Conservation (phyloP, 2,797 vertebrate genomes). For the Paguma larvata region DNA sequence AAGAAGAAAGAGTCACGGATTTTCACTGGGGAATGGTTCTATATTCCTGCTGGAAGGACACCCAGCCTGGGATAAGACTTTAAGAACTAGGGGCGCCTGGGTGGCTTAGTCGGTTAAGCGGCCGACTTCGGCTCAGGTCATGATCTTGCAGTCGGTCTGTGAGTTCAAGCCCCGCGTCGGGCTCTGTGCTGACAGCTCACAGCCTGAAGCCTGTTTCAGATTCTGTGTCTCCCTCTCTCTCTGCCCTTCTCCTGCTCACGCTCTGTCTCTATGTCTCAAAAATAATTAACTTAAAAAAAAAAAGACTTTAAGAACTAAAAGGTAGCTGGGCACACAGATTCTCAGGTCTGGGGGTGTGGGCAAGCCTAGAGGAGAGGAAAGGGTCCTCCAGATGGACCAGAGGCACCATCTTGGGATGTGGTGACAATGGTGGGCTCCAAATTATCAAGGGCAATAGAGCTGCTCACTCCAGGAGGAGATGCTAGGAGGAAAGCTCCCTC, state of each 20-base stretch:
- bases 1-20: background rate
- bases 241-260: too few relatives aligned
- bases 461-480: background rate
- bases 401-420: background rate
- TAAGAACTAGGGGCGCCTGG: background rate
- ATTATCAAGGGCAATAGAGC: accelerated
- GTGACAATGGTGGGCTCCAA: background rate
- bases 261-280: too few relatives aligned
- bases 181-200: too few relatives aligned
- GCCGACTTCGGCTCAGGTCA: too few relatives aligned
- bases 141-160: too few relatives aligned
- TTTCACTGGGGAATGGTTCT: background rate
- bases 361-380: background rate
- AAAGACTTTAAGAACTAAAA: background rate
- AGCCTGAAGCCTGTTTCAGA: too few relatives aligned
- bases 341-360: background rate
- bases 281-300: too few relatives aligned
- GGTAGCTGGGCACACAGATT: background rate
- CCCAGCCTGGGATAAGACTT: background rate
- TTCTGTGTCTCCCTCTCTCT: too few relatives aligned
- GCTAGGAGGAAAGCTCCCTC: too few relatives aligned
- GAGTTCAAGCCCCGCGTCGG: too few relatives aligned
- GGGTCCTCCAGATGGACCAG: background rate
- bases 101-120: too few relatives aligned
- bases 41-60: background rate